Conservation (phyloP, 2,888 invertebrate genomes). For the Abscondita cerata region DNA sequence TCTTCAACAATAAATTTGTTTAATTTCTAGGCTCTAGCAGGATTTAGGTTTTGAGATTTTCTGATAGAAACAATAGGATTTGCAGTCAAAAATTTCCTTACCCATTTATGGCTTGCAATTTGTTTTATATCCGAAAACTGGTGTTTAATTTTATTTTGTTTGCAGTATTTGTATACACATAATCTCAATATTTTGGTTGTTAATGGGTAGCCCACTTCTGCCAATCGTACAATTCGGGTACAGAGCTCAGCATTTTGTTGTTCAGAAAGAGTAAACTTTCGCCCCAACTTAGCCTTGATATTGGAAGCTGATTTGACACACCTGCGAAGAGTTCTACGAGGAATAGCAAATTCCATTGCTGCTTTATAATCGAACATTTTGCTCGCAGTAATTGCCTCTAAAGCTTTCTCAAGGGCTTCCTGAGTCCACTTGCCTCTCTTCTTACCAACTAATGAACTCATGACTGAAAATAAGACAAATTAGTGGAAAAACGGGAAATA, state of each 20-base stretch:
- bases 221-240: not conserved
- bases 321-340: too few species aligned
- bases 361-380: not conserved
- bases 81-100: not conserved
- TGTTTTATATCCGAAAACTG: not conserved
- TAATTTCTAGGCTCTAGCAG: slow-evolving; percentile 42
- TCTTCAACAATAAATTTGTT: slow-evolving; percentile 37
- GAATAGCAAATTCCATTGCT: not conserved
- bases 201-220: slow-evolving; percentile 4
- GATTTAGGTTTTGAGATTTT: slow-evolving; percentile 44
- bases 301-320: too few species aligned
- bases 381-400: not conserved
- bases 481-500: too few species aligned
- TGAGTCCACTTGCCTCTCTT: too few species aligned
- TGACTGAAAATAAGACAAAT: too few species aligned
- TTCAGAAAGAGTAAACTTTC: not conserved
- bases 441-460: too few species aligned
- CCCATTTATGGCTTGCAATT: slow-evolving; percentile 1
- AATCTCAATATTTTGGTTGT: slow-evolving; percentile 1
- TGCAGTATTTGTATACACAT: not conserved
- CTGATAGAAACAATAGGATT: slow-evolving; percentile 14
- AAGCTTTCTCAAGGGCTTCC: too few species aligned
- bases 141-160: not conserved
- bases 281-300: not conserved
- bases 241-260: not conserved